Evolutionary conservation across 2,888 invertebrate species (phyloP).

Genomic region (Lampropteryx suffumata): DNA sequence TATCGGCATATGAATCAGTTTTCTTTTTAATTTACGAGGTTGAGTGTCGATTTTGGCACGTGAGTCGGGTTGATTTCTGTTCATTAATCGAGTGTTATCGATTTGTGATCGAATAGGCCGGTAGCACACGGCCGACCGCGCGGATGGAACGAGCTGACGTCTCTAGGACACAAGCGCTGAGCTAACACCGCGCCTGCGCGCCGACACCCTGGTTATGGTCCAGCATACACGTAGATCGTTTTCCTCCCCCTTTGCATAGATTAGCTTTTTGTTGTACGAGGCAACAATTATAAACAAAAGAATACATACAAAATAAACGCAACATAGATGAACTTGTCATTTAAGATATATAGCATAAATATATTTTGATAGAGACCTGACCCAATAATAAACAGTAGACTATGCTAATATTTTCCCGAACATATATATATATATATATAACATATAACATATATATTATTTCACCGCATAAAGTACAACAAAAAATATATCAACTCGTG

Average conservation of each 20-base stretch:
- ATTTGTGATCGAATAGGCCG: slow-evolving; percentile 59
- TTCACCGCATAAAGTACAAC: too few relatives aligned
- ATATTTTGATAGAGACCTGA: too few relatives aligned
- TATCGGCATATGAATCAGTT: slow-evolving; percentile 29
- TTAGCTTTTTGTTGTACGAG: too few relatives aligned
- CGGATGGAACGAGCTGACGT: slow-evolving; percentile 60
- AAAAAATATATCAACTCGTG: too few relatives aligned
- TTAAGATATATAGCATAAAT: too few relatives aligned
- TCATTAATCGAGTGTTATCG: slow-evolving; percentile 63
- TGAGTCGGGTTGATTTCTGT: slow-evolving; percentile 44
- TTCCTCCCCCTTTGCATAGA: neutral
- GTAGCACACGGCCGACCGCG: slow-evolving; percentile 60
- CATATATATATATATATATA: too few relatives aligned
- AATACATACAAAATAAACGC: too few relatives aligned
- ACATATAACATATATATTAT: too few relatives aligned
- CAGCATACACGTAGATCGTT: slow-evolving; percentile 48
- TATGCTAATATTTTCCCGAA: too few relatives aligned
- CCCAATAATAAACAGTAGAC: too few relatives aligned
- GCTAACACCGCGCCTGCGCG: slow-evolving; percentile 67
- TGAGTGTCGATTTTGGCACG: slow-evolving; percentile 42
- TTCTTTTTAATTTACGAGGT: slow-evolving; percentile 29
- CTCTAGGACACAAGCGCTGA: slow-evolving; percentile 59
- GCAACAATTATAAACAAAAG: too few relatives aligned
- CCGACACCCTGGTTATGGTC: slow-evolving; percentile 49
- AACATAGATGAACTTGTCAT: too few relatives aligned